These are phyloP conservation scores for Rotaria sp. DNA, from an alignment of 2,888 invertebrate genomes.

Conservation along the genomic window DNA sequence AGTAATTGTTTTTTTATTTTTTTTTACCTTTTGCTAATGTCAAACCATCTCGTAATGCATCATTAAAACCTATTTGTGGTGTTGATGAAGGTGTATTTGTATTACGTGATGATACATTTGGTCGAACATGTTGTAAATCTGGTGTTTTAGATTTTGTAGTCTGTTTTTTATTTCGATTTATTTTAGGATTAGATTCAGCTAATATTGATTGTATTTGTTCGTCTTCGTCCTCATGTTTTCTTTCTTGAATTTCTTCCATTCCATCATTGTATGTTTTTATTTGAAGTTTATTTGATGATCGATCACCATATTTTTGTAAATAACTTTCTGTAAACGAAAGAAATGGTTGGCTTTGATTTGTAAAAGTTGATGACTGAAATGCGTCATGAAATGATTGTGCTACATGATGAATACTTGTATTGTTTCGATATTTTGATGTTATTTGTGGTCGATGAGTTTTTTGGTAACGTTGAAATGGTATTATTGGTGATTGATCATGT, in stretches of 20 bases:
- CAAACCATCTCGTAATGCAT: not conserved
- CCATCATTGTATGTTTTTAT: not conserved
- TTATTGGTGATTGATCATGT: not conserved
- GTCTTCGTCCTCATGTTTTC: not conserved
- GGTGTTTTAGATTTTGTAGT: not conserved
- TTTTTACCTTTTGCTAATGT: too few relatives aligned
- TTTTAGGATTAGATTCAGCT: not conserved
- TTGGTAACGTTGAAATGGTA: not conserved
- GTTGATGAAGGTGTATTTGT: not conserved
- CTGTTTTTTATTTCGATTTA: not conserved
- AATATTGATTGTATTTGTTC: not conserved
- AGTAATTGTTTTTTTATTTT: not conserved
- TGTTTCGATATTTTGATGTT: not conserved
- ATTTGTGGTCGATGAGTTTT: not conserved
- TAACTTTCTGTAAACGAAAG: not conserved
- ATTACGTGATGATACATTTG: not conserved
- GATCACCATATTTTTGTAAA: not conserved
- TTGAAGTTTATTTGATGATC: not conserved
- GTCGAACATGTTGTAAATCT: not conserved
- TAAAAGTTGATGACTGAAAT: not conserved
- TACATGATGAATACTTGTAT: not conserved
- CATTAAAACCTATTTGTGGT: not conserved
- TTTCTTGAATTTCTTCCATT: not conserved
- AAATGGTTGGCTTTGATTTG: not conserved
- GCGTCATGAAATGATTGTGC: not conserved